Evolutionary conservation across 2,113 vertebrate genomes (phyloP).

Genomic region (Elachura formosa): DNA sequence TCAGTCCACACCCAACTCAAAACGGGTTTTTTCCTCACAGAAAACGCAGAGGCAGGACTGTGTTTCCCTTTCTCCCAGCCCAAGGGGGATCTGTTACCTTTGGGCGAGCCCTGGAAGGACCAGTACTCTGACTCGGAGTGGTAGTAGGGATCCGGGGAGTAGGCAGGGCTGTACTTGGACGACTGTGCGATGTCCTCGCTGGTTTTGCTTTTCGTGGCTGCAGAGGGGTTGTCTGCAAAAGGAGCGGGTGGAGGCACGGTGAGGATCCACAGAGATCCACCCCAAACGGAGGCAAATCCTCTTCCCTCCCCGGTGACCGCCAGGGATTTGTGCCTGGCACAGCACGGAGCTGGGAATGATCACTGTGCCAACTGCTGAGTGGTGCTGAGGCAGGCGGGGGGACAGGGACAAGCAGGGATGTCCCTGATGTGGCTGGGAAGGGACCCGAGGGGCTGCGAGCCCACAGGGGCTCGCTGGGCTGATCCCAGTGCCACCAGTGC

Average conservation of each 20-base stretch:
- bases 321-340: not conserved
- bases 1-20: not conserved
- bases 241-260: not conserved
- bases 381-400: not conserved
- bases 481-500: not conserved
- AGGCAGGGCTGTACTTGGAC: slow-evolving; percentile 86
- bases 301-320: not conserved
- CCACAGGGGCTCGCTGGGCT: not conserved
- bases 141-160: slow-evolving; percentile 88
- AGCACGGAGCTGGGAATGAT: not conserved
- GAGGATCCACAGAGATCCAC: not conserved
- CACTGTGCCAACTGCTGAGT: not conserved
- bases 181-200: slow-evolving; percentile 93
- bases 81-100: slow-evolving; percentile 67
- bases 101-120: slow-evolving; percentile 87
- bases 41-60: not conserved
- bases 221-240: slow-evolving; percentile 75
- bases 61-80: not conserved
- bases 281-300: not conserved
- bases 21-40: not conserved
- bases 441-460: not conserved
- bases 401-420: not conserved
- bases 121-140: slow-evolving; percentile 87
- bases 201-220: slow-evolving; percentile 95
- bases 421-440: not conserved